phyloP scores from a whole-genome alignment of 2,797 vertebrate species.

The Hemitrygon akajei region DNA sequence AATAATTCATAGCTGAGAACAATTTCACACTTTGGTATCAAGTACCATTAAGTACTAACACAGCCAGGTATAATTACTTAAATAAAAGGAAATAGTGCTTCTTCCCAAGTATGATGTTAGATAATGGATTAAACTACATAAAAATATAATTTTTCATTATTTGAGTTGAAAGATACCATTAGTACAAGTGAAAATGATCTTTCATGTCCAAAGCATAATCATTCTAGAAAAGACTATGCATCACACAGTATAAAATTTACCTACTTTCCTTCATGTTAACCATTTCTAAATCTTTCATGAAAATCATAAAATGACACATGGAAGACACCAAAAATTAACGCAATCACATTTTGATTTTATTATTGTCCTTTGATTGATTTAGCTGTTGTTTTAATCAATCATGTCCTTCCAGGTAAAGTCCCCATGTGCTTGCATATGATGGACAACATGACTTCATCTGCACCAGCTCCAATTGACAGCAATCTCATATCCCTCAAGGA shows the following conservation, averaged over 20 bases:
- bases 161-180: slow-evolving; percentile 1
- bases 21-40: neutral
- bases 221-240: neutral
- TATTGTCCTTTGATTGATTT: neutral
- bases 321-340: neutral
- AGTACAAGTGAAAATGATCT: neutral
- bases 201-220: neutral
- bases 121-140: neutral
- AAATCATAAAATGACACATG: neutral
- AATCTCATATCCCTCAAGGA: slow-evolving; percentile 67
- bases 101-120: too few species aligned
- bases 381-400: slow-evolving; percentile 18
- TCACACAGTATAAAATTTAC: neutral
- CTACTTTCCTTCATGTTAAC: neutral
- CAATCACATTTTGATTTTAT: neutral
- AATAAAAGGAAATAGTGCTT: too few species aligned
- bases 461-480: slow-evolving; percentile 69
- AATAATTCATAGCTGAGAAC: neutral
- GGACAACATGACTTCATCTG: slow-evolving; percentile 77
- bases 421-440: slow-evolving; percentile 81
- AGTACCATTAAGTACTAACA: too few species aligned
- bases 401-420: slow-evolving; percentile 56
- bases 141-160: neutral
- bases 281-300: neutral
- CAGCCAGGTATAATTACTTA: neutral